A percentile compares a stretch with the other conserved stretches of the same genome.
These are phyloP conservation scores for Hemibagrus wyckioides DNA, from an alignment of 2,113 vertebrate genomes.

Conservation along the genomic window DNA sequence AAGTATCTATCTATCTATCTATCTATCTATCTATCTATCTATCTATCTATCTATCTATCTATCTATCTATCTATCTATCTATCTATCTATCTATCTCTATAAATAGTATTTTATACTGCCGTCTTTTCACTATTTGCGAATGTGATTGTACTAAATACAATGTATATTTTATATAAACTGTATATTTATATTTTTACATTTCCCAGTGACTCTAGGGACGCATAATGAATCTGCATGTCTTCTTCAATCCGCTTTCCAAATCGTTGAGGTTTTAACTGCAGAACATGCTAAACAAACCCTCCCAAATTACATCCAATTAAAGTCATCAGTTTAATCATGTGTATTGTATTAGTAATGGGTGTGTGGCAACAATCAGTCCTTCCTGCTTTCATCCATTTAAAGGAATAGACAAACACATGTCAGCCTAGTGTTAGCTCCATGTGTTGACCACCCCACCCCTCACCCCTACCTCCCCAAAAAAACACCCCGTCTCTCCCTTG, in stretches of 20 bases:
- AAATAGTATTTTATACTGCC: neutral
- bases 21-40: no score
- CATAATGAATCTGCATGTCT: neutral
- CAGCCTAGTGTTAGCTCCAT: slow-evolving; percentile 45
- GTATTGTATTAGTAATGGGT: slow-evolving; percentile 47
- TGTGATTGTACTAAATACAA: neutral
- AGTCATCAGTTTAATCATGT: slow-evolving; percentile 42
- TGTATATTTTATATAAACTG: no score
- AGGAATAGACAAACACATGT: slow-evolving; percentile 55
- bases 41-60: no score
- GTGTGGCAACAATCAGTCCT: slow-evolving; percentile 27
- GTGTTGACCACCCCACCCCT: slow-evolving; percentile 27
- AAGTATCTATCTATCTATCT: no score
- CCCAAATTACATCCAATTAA: slow-evolving; percentile 32
- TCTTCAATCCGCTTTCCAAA: neutral
- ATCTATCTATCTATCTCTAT: no score
- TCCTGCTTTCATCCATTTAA: slow-evolving; percentile 52
- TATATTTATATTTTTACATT: neutral
- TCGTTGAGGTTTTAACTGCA: slow-evolving; percentile 3
- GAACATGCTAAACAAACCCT: slow-evolving; percentile 28
- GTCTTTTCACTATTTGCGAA: neutral
- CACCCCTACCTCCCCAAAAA: neutral
- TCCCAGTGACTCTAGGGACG: neutral
- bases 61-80: no score
- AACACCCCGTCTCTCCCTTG: slow-evolving; percentile 9